Base-by-base conservation (phyloP, 1,140 invertebrate genomes). In the Drosophila setifemur region DNA sequence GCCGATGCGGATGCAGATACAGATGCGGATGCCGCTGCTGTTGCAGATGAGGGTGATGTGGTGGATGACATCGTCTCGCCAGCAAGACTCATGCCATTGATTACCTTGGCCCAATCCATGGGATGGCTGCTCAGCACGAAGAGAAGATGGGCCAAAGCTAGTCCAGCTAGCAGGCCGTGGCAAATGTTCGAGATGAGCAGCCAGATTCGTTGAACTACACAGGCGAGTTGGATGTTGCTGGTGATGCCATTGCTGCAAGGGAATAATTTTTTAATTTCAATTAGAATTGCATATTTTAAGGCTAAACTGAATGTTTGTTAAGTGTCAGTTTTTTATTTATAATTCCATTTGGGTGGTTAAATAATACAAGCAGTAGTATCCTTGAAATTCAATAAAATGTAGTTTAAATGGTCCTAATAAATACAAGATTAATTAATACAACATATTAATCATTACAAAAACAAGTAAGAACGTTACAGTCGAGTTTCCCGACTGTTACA, bases 121-220 rank as follows among this genome's bases (percentile, higher is more conserved):
- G 88, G 89, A 68, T 74, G 87, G 31, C 74, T 90, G 44, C 83
- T 89, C 47, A 87, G 48, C 45, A 90, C 90, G 45, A 90, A 90
- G 28, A 90, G 70, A 21, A 90, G 67, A 71, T 90, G 90, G 28
- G 89, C 89, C 73, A 90, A 39, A 8, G 89, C 90, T 77, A 90
- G 79, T 52, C 90, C 90, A 55, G 87, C 90, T 73, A 90, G 64
- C 73, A 90, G 69, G 37, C 90, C 90, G 66, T 90, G 90, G 74
- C 89, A 90, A 26, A 90, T 90, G 47, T 90, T 90, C 29, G 90
- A 87, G 33, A 90, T 58, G 55, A 90, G 86, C 61, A 90, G 67
- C 90, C 90, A 90, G 57, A 90, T 86, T 79, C 87, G 87, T 87
- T 90, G 90, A 74, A 90, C 58, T 49, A 87, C 68, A 77, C 89